Evolutionary conservation across 2,888 invertebrate genomes (phyloP).

Genomic region (Omphaloscelis lunosa): DNA sequence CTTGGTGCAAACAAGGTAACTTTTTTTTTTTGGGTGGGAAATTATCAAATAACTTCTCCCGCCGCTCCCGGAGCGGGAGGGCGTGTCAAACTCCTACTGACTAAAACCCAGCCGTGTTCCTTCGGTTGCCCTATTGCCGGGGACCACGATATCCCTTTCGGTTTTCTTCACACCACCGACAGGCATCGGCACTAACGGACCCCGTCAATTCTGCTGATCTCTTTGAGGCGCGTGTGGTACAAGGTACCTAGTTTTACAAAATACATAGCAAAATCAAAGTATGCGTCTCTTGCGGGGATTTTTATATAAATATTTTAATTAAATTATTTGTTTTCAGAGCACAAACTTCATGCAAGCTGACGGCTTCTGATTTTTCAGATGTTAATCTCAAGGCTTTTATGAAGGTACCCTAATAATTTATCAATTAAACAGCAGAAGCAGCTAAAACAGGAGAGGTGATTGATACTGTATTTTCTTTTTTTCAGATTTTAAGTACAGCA

Average conservation of each 20-base stretch:
- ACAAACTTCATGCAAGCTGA: slow-evolving; percentile 78
- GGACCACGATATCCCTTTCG: no score
- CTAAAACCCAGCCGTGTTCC: no score
- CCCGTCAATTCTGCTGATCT: no score
- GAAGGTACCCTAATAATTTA: slow-evolving; percentile 60
- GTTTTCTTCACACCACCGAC: no score
- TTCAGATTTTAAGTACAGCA: slow-evolving; percentile 76
- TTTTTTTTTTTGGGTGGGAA: no score
- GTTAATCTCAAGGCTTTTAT: slow-evolving; percentile 78
- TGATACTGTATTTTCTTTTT: slow-evolving; percentile 27
- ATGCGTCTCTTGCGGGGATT: neutral
- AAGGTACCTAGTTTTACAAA: slow-evolving; percentile 67
- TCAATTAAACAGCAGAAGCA: neutral
- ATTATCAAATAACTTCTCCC: no score
- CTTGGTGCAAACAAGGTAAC: slow-evolving; percentile 76
- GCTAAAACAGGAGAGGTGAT: neutral
- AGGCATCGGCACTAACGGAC: no score
- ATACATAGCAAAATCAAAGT: neutral
- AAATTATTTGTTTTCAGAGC: slow-evolving; percentile 69
- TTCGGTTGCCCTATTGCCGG: no score
- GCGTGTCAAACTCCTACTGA: no score
- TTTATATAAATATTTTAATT: neutral
- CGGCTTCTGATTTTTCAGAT: slow-evolving; percentile 78
- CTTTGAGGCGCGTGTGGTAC: no score
- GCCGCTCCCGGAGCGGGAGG: no score